Evolutionary conservation across 2,888 invertebrate genomes (phyloP), one percentile per base, ranked within the genome.

Genomic region (Sclerodermus sp.): DNA sequence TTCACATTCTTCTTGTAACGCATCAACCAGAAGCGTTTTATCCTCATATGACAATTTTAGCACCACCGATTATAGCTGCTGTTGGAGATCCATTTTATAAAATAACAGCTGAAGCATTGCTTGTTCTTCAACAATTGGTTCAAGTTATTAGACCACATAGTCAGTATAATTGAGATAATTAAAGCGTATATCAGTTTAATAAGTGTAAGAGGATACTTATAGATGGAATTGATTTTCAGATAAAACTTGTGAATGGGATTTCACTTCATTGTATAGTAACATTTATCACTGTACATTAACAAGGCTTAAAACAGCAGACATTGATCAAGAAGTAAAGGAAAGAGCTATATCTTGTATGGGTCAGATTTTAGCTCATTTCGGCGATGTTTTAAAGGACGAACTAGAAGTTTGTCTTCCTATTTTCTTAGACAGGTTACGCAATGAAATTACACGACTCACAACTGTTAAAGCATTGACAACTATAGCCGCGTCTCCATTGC

Each of bases 241-340:
- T 53, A 75, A 76, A 55, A 71, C 78, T 55, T 79, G 83, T 1
- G 82, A 83, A 36, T 85, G 90, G 63, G 89, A 93, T 76, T 87
- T 93, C 60, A 83, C 84, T 2, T 86, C 87, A n/a, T 90, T 90
- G 76, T 88, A 93, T 16, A 84, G 84, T 12, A 86, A 87, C 49
- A 87, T 92, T 74, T 97, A 96, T 79, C 83, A 85, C 51, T 92
- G 92, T 68, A 93, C 95, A 0, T 79, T 96, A 62, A 85, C 89
- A 52, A 86, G 96, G 51, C 82, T 99, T 34, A 89, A 89, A 68
- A 93, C 97, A 30, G 91, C 96, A 0, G 98, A 99, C 76, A 96
- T 98, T 72, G 99, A 99, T 81, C 98, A 99, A 77, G 99, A 99
- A 80, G 98, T 99, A 0, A 98, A 99, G 79, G 99, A 99, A 75